Conservation (phyloP, 1,140 invertebrate species). For the Polyergus mexicanus region DNA sequence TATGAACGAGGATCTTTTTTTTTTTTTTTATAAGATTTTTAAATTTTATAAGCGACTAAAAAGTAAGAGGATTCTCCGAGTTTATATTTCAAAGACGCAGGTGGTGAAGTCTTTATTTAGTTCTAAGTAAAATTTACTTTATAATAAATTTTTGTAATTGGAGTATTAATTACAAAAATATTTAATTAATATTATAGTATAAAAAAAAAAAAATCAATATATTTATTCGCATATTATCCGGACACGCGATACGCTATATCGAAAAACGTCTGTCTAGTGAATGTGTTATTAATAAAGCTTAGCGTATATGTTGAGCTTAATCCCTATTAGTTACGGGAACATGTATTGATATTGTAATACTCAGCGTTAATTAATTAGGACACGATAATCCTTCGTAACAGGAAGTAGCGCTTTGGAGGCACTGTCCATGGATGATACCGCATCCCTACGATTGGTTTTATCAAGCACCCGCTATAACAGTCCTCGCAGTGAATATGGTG, state of each 20-base stretch:
- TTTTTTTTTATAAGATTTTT: no score
- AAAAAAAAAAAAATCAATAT: no score
- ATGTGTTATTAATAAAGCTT: neutral
- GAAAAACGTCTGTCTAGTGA: neutral
- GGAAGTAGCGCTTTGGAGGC: slow-evolving; percentile 82
- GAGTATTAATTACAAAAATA: neutral
- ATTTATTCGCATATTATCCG: neutral
- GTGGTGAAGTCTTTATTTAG: neutral
- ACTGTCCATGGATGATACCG: slow-evolving; percentile 91
- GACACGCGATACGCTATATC: neutral
- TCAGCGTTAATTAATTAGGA: slow-evolving; percentile 13
- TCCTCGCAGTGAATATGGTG: slow-evolving; percentile 93
- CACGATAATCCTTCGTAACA: slow-evolving; percentile 51
- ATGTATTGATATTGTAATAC: neutral
- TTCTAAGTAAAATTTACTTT: slow-evolving; percentile 1
- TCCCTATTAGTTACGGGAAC: neutral
- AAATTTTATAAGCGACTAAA: neutral
- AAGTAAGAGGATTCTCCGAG: neutral
- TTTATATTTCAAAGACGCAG: neutral
- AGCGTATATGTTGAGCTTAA: neutral
- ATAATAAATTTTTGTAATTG: neutral
- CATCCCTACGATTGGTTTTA: slow-evolving; percentile 94
- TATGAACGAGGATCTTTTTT: neutral
- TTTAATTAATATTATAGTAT: no score
- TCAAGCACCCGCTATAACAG: slow-evolving; percentile 90